Conservation (phyloP, 1,140 invertebrate species). For the Tetramorium parvispinum region DNA sequence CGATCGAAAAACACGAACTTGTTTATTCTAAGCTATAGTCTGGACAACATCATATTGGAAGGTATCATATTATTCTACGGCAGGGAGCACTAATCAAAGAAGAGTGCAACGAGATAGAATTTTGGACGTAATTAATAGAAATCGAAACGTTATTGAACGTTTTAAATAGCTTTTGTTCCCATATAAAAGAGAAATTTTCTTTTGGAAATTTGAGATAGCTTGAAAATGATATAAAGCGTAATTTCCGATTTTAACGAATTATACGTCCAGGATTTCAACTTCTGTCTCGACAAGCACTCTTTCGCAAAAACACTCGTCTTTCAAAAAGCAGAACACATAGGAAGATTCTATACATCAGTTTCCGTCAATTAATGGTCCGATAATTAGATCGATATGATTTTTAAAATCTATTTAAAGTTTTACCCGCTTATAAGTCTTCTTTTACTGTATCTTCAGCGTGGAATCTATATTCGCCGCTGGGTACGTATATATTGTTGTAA, state of each 20-base stretch:
- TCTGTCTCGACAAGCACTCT: constrained; percentile 34
- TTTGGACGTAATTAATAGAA: constrained; percentile 31
- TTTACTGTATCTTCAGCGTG: neutral
- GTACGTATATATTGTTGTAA: neutral
- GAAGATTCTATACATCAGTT: constrained; percentile 50
- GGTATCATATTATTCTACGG: constrained; percentile 44
- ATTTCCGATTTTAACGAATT: constrained; percentile 10
- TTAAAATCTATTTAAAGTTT: constrained; percentile 53
- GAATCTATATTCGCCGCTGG: constrained; percentile 12
- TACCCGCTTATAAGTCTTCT: constrained; percentile 53
- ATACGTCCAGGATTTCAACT: neutral
- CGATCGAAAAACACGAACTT: constrained; percentile 51
- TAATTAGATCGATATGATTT: constrained; percentile 55
- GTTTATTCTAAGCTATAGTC: constrained; percentile 25
- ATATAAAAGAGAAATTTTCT: neutral
- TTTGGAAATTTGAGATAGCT: constrained; percentile 16
- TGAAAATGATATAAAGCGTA: neutral
- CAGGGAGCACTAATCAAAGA: constrained; percentile 66
- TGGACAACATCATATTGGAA: constrained; percentile 49
- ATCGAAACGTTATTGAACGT: neutral
- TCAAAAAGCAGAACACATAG: constrained; percentile 21
- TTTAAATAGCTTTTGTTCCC: neutral
- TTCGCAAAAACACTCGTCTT: constrained; percentile 28
- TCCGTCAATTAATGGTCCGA: constrained; percentile 63
- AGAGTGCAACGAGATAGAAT: constrained; percentile 76